Evolutionary conservation across 1,140 invertebrate genomes (phyloP).

Genomic region (Leptoteleia sp.): DNA sequence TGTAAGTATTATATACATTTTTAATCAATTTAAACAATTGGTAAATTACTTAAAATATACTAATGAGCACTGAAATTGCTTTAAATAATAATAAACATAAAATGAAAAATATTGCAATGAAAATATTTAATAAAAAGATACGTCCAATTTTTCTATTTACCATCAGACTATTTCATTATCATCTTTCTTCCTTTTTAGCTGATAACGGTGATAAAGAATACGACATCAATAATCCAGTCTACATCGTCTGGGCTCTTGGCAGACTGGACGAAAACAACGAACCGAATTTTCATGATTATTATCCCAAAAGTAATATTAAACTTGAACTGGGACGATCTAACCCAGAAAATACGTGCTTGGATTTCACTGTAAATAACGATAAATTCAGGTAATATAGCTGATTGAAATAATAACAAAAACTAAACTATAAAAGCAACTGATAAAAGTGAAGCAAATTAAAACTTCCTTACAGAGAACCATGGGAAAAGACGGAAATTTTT

Average conservation of each 20-base stretch:
- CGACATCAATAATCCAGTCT: constrained; percentile 84
- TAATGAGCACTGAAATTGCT: no score
- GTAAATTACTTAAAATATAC: no score
- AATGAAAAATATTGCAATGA: no score
- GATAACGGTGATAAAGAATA: constrained; percentile 90
- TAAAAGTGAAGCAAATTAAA: no score
- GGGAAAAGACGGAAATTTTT: constrained; percentile 89
- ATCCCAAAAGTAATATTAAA: constrained; percentile 86
- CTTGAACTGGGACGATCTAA: constrained; percentile 86
- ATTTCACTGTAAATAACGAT: constrained; percentile 83
- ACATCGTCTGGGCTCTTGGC: constrained; percentile 93
- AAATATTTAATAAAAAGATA: no score
- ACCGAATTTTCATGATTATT: constrained; percentile 91
- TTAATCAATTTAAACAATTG: no score
- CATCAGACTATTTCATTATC: no score
- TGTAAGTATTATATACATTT: constrained; percentile 84
- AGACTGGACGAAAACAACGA: constrained; percentile 88
- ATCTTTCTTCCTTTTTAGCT: no score
- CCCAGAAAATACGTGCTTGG: constrained; percentile 85
- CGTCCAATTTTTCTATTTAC: no score
- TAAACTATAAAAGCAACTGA: no score
- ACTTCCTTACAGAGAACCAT: constrained; percentile 80
- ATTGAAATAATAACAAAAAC: no score
- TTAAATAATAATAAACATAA: no score
- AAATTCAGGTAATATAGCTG: constrained; percentile 70